Evolutionary conservation across 2,888 invertebrate genomes (phyloP).

Genomic region (Galerucella nymphaeae): DNA sequence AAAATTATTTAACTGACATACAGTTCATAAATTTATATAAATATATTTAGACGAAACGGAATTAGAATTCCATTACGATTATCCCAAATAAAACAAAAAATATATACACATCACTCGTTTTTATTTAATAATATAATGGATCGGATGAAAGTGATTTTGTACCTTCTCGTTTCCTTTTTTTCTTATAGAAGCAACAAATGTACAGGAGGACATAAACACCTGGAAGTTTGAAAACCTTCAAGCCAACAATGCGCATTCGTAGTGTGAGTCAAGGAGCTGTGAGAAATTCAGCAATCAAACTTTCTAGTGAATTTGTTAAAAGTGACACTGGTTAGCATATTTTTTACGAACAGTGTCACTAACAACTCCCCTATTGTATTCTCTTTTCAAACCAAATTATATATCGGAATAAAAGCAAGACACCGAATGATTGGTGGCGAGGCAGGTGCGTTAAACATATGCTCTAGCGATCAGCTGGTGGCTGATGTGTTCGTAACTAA

Average conservation of each 20-base stretch:
- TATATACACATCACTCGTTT: background rate
- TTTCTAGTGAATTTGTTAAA: no score
- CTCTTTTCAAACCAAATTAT: background rate
- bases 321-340: background rate
- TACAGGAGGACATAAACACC: no score
- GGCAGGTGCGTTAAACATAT: slow-evolving; percentile 37
- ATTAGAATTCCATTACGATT: background rate
- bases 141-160: background rate
- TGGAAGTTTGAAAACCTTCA: no score
- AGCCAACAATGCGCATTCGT: no score
- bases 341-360: background rate
- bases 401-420: background rate
- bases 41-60: background rate
- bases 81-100: background rate
- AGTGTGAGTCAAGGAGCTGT: no score
- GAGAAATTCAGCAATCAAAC: no score
- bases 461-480: slow-evolving; percentile 23
- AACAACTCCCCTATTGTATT: background rate
- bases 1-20: background rate
- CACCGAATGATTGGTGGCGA: slow-evolving; percentile 26
- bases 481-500: slow-evolving; percentile 20
- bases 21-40: background rate
- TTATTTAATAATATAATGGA: background rate
- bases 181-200: no score
- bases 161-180: no score